These are phyloP conservation scores for Halcyon leucocephala DNA, from an alignment of 2,797 vertebrate species.

Conservation along the genomic window DNA sequence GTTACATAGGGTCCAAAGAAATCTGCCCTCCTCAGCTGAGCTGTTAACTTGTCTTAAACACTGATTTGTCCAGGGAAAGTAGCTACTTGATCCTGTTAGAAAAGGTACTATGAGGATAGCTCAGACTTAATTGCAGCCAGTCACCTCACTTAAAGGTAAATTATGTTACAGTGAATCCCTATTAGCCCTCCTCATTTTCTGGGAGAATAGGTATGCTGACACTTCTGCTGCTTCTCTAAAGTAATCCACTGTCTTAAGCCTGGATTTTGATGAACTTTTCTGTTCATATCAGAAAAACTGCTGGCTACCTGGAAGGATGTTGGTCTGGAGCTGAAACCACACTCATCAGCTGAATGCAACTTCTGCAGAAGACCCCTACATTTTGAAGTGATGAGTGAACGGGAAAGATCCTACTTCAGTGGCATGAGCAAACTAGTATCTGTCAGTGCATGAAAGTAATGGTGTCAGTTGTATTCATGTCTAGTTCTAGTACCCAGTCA, in stretches of 20 bases:
- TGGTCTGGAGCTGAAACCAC: slow-evolving; percentile 89
- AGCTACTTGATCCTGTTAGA: background rate
- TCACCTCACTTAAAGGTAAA: background rate
- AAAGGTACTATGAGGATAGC: background rate
- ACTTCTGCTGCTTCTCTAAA: background rate
- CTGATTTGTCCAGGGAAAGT: background rate
- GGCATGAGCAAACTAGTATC: slow-evolving; percentile 92
- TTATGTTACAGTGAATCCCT: background rate
- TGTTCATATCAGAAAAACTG: slow-evolving; percentile 84
- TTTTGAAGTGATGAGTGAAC: slow-evolving; percentile 93
- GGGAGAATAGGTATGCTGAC: background rate
- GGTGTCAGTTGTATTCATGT: background rate
- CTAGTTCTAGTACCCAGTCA: background rate
- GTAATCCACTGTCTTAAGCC: background rate
- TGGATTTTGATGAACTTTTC: background rate
- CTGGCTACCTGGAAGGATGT: slow-evolving; percentile 89
- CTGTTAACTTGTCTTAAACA: background rate
- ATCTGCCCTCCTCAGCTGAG: background rate
- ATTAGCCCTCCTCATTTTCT: background rate
- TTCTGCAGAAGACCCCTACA: slow-evolving; percentile 94
- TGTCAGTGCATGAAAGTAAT: slow-evolving; percentile 83
- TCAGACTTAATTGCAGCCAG: background rate
- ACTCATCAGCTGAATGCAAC: slow-evolving; percentile 91
- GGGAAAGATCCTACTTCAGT: slow-evolving; percentile 92
- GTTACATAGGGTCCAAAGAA: background rate